Conservation (phyloP, 2,113 vertebrate species). For the Cyanoliseus patagonus region DNA sequence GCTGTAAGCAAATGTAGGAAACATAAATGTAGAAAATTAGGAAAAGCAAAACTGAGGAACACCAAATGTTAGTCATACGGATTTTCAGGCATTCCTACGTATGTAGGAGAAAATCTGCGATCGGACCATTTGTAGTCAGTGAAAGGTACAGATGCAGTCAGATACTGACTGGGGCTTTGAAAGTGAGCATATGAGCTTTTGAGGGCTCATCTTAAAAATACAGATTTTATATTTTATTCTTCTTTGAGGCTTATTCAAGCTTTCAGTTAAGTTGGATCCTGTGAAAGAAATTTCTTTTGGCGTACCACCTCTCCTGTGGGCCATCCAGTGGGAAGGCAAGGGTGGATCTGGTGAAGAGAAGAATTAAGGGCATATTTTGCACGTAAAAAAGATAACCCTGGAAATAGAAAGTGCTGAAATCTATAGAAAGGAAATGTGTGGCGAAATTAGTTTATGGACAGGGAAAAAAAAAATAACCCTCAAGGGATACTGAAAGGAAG, state of each 20-base stretch:
- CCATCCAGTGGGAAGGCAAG: constrained; percentile 70
- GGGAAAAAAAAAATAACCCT: not conserved
- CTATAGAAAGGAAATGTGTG: constrained; percentile 33
- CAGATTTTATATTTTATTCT: constrained; percentile 16
- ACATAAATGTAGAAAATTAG: not conserved
- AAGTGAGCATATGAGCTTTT: not conserved
- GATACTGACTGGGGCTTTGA: constrained; percentile 17
- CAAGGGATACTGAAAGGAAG: constrained; percentile 11
- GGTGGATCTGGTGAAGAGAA: constrained; percentile 53
- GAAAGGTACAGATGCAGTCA: not conserved
- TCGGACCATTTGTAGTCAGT: not conserved
- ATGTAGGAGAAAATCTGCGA: not conserved
- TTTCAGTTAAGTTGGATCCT: constrained; percentile 41
- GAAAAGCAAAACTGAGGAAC: not conserved
- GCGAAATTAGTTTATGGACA: constrained; percentile 48
- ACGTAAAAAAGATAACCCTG: constrained; percentile 27
- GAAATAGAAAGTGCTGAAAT: constrained; percentile 53
- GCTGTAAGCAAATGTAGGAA: not conserved
- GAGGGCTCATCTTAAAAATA: constrained; percentile 24
- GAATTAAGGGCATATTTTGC: constrained; percentile 51
- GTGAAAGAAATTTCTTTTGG: constrained; percentile 56
- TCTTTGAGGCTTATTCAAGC: constrained; percentile 42
- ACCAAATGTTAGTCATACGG: not conserved
- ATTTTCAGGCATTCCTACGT: not conserved
- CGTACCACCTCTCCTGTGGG: constrained; percentile 48